Evolutionary conservation across 2,888 invertebrate species (phyloP), one percentile per base, ranked within the genome.

Genomic region (Charanyca ferruginea): DNA sequence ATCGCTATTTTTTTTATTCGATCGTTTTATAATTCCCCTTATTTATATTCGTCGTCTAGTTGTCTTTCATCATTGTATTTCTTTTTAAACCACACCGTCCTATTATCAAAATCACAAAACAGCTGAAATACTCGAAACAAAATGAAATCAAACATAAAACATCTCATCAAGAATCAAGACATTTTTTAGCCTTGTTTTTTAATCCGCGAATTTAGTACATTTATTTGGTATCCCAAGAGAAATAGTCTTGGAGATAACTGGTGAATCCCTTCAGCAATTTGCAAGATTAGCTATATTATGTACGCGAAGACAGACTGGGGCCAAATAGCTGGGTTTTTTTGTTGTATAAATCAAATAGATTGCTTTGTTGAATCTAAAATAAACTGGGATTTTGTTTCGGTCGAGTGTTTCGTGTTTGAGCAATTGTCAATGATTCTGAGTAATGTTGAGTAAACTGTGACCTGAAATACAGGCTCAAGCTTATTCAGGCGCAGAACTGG

Each of bases 241-340:
- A 79, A 79, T 74, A 79, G 79, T 70, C 79, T 53, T 74, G 49
- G 68, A 75, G 74, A 73, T 73, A 78, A 74, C 78, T 73, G 66
- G 58, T 25, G 57, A 79, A 81, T 79, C 81, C 79, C 79, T 81
- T 62, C 66, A 67, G 79, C 81, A 79, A 79, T 79, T 79, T 71
- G 67, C 66, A 52, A 75, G 79, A 79, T 79, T 81, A 79, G 79
- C 79, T 79, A 55, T 79, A 79, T 79, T 79, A 79, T 79, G 81
- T 73, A 71, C 76, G 81, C 41, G 74, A 75, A 79, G 71, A 81
- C 71, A 78, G 79, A 81, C 75, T 49, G 65, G 63, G 62, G 71
- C 66, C 75, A 71, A 79, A 79, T 71, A 65, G 64, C 59, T 58
- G 65, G 57, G 44, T 80, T 79, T 73, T 70, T 78, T 71, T 66